phyloP scores from a whole-genome alignment of 2,888 invertebrate species.

The Phymatocera aterrima region DNA sequence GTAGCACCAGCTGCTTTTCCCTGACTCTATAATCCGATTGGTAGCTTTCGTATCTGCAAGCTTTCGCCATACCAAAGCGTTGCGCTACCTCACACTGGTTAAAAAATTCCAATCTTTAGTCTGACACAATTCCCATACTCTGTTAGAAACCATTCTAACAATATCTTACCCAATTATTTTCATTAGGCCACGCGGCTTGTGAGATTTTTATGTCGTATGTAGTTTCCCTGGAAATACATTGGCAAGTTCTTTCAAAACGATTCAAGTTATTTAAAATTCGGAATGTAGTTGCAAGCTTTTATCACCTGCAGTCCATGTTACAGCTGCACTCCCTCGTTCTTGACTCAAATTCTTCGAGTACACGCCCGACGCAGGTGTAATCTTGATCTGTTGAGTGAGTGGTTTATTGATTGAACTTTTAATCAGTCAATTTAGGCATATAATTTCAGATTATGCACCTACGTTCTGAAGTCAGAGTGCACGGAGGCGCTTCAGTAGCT shows the following conservation, averaged over 20 bases:
- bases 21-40: conserved; percentile 23
- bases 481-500: conserved; percentile 47
- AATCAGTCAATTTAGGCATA: not conserved
- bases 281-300: not conserved
- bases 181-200: conserved; percentile 52
- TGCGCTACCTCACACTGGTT: conserved; percentile 44
- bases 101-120: not conserved
- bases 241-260: not conserved
- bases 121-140: not conserved
- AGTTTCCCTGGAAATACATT: conserved; percentile 50
- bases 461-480: conserved; percentile 52
- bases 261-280: not conserved
- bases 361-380: conserved; percentile 48
- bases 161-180: conserved; percentile 51
- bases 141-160: not conserved
- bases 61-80: conserved; percentile 37
- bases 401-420: not conserved
- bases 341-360: conserved; percentile 52
- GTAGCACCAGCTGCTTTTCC: conserved; percentile 44
- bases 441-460: conserved; percentile 16
- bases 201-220: conserved; percentile 53
- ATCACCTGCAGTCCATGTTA: conserved; percentile 54
- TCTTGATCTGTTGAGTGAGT: conserved; percentile 34
- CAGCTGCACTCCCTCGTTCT: conserved; percentile 49
- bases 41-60: conserved; percentile 34